Conservation (phyloP, 2,888 invertebrate species). For the Xestia sexstrigata region DNA sequence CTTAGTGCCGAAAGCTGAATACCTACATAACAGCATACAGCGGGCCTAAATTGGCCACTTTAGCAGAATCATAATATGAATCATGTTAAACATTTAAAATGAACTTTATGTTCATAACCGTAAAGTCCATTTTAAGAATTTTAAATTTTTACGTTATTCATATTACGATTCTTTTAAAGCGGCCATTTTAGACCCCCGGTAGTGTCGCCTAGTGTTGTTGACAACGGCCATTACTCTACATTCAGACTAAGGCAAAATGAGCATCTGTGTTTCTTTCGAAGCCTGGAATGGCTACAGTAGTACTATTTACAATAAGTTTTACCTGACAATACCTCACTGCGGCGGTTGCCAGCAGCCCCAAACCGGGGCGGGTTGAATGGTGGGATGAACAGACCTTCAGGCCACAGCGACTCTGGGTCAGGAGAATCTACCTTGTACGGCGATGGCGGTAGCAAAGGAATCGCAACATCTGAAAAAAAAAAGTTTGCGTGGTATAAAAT, state of each 20-base stretch:
- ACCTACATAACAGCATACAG: fast-evolving
- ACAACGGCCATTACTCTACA: neutral
- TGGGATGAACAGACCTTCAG: constrained; percentile 89
- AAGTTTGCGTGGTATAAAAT: neutral
- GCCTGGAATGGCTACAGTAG: too few species aligned
- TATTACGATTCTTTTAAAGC: too few species aligned
- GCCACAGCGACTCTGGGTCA: constrained; percentile 90
- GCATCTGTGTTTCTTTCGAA: neutral
- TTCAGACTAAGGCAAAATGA: neutral
- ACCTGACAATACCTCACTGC: constrained; percentile 79
- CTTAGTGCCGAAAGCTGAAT: neutral
- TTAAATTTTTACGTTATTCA: too few species aligned
- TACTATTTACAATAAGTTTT: constrained; percentile 47
- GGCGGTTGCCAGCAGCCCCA: constrained; percentile 73
- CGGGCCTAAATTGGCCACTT: too few species aligned
- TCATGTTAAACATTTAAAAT: too few species aligned
- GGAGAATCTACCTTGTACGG: constrained; percentile 89
- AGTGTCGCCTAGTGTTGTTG: neutral
- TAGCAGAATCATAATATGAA: too few species aligned
- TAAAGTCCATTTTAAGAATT: too few species aligned
- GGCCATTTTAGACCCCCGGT: too few species aligned
- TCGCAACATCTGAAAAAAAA: constrained; percentile 74
- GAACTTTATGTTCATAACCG: too few species aligned
- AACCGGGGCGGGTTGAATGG: constrained; percentile 81
- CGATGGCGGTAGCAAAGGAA: constrained; percentile 85